phyloP scores from a whole-genome alignment of 2,888 invertebrate species.

The Epiblema foenella region DNA sequence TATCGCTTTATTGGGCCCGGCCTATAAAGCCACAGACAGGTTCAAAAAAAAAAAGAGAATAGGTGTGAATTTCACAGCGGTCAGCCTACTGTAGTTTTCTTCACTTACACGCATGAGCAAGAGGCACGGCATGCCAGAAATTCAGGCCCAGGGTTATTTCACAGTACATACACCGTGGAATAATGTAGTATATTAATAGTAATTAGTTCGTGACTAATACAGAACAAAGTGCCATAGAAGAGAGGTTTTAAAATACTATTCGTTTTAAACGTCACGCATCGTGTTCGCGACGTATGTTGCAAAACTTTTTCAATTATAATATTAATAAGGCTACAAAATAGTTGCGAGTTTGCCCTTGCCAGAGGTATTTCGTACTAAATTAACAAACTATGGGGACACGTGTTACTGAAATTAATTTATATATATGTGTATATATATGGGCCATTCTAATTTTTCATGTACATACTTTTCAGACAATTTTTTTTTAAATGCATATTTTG shows the following conservation, averaged over 20 bases:
- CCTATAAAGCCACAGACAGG: no score
- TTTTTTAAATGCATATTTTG: no score
- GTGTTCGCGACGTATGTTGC: background rate
- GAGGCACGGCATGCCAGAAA: background rate
- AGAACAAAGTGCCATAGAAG: no score
- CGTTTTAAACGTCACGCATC: background rate
- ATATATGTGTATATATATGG: no score
- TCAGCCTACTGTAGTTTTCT: background rate
- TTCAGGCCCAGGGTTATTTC: background rate
- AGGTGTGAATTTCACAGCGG: background rate
- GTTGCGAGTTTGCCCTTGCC: background rate
- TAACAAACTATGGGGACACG: background rate
- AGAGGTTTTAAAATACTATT: background rate
- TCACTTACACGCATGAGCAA: background rate
- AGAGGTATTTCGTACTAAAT: slow-evolving; percentile 11
- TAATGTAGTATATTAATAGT: background rate
- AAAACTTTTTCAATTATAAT: slow-evolving; percentile 19
- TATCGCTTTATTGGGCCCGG: no score
- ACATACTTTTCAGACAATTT: no score
- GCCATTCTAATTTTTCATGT: no score
- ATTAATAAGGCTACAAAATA: background rate
- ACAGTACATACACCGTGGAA: background rate
- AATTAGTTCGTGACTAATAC: background rate
- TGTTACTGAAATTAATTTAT: slow-evolving; percentile 7
- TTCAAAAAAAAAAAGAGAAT: no score